Evolutionary conservation across 2,888 invertebrate species (phyloP).

Genomic region (Drosophila macrothrix): DNA sequence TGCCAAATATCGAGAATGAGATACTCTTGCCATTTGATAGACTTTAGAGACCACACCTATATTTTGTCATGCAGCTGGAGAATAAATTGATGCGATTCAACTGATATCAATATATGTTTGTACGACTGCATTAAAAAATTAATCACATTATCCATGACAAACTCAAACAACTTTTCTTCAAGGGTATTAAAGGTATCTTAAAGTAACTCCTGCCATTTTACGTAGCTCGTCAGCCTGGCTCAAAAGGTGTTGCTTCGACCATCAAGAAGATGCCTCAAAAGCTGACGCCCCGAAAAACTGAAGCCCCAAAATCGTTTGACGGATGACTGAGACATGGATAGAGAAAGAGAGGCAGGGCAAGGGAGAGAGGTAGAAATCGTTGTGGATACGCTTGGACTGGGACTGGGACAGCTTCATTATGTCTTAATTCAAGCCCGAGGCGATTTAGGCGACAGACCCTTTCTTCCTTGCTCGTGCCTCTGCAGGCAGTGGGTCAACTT

Average conservation of each 20-base stretch:
- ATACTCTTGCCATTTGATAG: neutral
- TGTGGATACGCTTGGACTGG: conserved; percentile 25
- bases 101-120: neutral
- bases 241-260: conserved; percentile 56
- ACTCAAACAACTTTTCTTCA: neutral
- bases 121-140: neutral
- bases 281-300: conserved; percentile 42
- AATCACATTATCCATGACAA: neutral
- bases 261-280: conserved; percentile 47
- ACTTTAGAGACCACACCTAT: neutral
- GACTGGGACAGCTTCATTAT: conserved; percentile 78
- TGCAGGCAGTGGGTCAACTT: conserved; percentile 73
- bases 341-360: neutral
- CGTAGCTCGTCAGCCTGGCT: conserved; percentile 43
- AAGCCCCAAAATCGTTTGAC: conserved; percentile 65
- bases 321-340: conserved; percentile 51
- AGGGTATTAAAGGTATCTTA: conserved; percentile 15
- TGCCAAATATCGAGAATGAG: neutral
- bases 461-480: neutral
- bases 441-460: conserved; percentile 67
- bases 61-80: neutral
- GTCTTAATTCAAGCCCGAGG: conserved; percentile 77
- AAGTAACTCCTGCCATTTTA: conserved; percentile 29
- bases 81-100: neutral
- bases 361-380: conserved; percentile 2